Percentiles rank a stretch among this genome's conserved stretches.
Evolutionary conservation across 2,797 vertebrate genomes (phyloP).

Genomic region (Rhodeus uyekii): DNA sequence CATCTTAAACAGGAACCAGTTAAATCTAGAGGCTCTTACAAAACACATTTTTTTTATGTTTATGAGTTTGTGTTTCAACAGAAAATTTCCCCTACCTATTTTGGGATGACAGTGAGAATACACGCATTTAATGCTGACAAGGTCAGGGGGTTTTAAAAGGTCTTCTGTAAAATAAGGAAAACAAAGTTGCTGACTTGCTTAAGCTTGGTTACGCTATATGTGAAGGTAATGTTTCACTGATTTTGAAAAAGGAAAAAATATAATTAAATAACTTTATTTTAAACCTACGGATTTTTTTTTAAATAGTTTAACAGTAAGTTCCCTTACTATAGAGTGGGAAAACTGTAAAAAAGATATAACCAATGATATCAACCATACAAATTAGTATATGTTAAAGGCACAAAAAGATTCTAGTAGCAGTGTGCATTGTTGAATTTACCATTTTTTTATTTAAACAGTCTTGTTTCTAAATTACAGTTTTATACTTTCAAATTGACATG

Average conservation of each 20-base stretch:
- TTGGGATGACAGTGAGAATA: not conserved
- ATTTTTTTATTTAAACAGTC: too few relatives aligned
- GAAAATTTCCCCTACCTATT: slow-evolving; percentile 21
- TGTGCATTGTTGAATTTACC: too few relatives aligned
- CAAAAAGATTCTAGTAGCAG: too few relatives aligned
- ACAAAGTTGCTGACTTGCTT: not conserved
- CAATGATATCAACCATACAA: too few relatives aligned
- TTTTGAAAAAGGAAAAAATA: not conserved
- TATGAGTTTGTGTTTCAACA: not conserved
- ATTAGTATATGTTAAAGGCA: too few relatives aligned
- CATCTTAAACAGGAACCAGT: slow-evolving; percentile 10
- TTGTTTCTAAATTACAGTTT: too few relatives aligned
- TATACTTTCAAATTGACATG: too few relatives aligned
- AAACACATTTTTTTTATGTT: not conserved
- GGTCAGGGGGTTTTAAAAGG: not conserved
- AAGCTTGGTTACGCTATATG: not conserved
- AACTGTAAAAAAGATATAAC: too few relatives aligned
- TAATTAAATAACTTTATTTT: too few relatives aligned
- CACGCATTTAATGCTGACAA: not conserved
- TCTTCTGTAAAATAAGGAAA: not conserved
- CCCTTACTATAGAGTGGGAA: too few relatives aligned
- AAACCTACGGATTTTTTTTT: too few relatives aligned
- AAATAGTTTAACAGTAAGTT: too few relatives aligned
- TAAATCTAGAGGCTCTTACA: slow-evolving; percentile 13
- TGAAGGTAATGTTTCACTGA: slow-evolving; percentile 6